Percentiles rank a stretch among this genome's conserved stretches.
phyloP scores from a whole-genome alignment of 2,888 invertebrate genomes.

The Sinhomidia bicolor region DNA sequence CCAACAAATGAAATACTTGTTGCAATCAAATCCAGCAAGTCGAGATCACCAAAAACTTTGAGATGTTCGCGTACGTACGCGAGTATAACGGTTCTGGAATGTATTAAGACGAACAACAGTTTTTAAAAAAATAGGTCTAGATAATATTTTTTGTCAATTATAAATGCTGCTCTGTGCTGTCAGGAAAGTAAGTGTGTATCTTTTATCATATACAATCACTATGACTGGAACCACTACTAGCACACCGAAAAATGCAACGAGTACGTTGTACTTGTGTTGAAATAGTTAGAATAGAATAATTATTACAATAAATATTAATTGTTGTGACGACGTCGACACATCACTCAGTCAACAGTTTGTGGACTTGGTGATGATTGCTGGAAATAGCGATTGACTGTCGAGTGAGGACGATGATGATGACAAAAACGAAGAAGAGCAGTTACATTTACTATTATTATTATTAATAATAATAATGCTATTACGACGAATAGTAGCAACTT shows the following conservation, averaged over 20 bases:
- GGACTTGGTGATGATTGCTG: neutral
- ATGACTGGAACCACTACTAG: neutral
- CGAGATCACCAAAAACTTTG: constrained; percentile 14
- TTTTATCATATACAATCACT: too few relatives aligned
- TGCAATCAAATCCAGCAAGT: constrained; percentile 12
- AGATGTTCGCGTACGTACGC: constrained; percentile 4
- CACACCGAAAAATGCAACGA: neutral
- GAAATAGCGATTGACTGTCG: constrained; percentile 34
- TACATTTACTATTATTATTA: constrained; percentile 45
- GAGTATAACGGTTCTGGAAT: constrained; percentile 14
- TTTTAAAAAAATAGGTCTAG: neutral
- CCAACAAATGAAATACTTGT: neutral
- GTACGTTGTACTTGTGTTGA: neutral
- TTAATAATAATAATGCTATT: constrained; percentile 7
- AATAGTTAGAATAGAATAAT: neutral
- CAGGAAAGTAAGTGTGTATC: neutral
- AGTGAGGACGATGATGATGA: constrained; percentile 26
- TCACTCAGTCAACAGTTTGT: constrained; percentile 24
- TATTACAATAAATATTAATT: neutral
- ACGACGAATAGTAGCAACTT: constrained; percentile 53
- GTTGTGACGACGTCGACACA: neutral
- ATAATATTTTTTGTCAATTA: constrained; percentile 22
- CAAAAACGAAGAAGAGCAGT: constrained; percentile 60
- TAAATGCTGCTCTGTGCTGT: neutral
- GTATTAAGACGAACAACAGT: neutral